Percentiles rank a stretch among this genome's conserved stretches.
phyloP scores from a whole-genome alignment of 2,888 invertebrate species.

The Dryobotodes eremita region DNA sequence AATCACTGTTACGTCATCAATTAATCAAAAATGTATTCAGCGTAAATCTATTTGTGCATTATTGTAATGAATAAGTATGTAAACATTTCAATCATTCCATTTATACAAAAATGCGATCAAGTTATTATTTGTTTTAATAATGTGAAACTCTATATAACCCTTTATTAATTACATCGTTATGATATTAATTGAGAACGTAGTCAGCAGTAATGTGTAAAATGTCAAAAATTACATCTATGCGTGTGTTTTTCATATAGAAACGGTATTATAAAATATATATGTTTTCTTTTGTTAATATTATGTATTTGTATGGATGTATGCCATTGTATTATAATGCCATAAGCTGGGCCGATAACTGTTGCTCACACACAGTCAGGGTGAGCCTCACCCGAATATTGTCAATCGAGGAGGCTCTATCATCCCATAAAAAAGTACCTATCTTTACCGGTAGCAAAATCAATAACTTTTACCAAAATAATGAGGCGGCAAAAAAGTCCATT shows the following conservation, averaged over 20 bases:
- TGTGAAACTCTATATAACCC: background rate
- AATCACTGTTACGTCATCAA: background rate
- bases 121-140: background rate
- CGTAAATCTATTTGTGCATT: background rate
- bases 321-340: no score
- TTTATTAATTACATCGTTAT: background rate
- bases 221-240: background rate
- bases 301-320: background rate
- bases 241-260: background rate
- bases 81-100: background rate
- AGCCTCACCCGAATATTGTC: background rate
- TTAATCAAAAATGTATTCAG: background rate
- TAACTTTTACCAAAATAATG: conserved; percentile 36
- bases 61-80: background rate
- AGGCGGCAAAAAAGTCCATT: conserved; percentile 40
- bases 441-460: conserved; percentile 39
- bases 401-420: background rate
- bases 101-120: background rate
- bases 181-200: background rate
- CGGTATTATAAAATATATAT: background rate
- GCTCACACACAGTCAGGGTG: no score
- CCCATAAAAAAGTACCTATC: background rate
- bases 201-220: background rate
- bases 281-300: background rate
- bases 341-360: background rate